A percentile compares a stretch with the other conserved stretches of the same genome.
phyloP scores from a whole-genome alignment of 2,888 invertebrate species.

The Aspidiotus rigidus region DNA sequence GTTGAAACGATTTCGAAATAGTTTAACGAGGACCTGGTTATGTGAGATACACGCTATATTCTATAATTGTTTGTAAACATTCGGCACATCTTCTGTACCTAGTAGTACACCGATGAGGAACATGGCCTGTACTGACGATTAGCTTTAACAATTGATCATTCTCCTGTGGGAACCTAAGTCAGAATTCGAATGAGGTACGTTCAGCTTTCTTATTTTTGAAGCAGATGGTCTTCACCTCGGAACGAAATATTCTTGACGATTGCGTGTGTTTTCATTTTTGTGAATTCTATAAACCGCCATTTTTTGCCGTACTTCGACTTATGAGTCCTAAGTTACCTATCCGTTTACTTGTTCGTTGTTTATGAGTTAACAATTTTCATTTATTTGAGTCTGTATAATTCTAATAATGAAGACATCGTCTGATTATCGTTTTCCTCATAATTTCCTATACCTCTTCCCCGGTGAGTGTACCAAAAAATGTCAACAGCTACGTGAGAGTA shows the following conservation, averaged over 20 bases:
- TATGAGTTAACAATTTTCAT: background rate
- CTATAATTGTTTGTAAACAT: slow-evolving; percentile 29
- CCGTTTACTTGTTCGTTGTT: slow-evolving; percentile 10
- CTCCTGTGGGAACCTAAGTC: no score
- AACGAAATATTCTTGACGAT: background rate
- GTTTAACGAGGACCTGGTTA: no score
- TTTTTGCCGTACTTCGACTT: slow-evolving; percentile 23
- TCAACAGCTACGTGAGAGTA: no score
- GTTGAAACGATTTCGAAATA: slow-evolving; percentile 1
- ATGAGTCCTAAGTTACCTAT: slow-evolving; percentile 12
- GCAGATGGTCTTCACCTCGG: background rate
- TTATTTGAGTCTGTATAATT: no score
- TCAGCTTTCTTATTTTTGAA: background rate
- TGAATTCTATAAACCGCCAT: slow-evolving; percentile 15
- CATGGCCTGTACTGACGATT: no score
- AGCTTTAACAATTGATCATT: no score
- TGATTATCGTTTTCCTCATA: no score
- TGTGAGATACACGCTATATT: background rate
- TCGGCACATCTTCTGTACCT: slow-evolving; percentile 9
- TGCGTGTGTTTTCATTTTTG: slow-evolving; percentile 1
- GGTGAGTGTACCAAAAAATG: no score
- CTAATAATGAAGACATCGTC: no score
- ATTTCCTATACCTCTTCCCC: no score
- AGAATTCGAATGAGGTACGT: no score
- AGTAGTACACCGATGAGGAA: background rate